Evolutionary conservation across 2,113 vertebrate genomes (phyloP), one percentile per base, ranked within the genome.

Genomic region (Vidua chalybeata): DNA sequence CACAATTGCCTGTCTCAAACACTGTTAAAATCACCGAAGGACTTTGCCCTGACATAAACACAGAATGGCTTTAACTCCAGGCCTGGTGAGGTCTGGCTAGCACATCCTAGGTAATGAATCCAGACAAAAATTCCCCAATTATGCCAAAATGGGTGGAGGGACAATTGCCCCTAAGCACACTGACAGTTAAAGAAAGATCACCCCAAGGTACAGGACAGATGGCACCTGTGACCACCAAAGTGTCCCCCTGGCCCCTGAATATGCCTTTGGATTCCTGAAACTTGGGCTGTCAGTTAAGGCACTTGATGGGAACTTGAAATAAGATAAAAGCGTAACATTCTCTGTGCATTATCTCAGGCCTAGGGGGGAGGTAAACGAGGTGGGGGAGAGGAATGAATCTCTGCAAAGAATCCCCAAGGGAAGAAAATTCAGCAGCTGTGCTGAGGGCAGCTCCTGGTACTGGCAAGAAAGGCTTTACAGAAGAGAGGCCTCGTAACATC

Each of bases 161-260:
- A 27, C 31, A 43, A 31, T 13, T 43, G 21, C 26, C 11, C 37
- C 16, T 35, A 43, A 35, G 43, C 61, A n/a, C 0, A 0, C 3
- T 56, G 23, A n/a, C 13, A 49, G 30, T 51, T 31, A 58, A 37
- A 31, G 5, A 31, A 35, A 26, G 16, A 20, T 35, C 43, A 49
- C 7, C 30, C 31, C 52, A 51, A 49, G 7, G 16, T 21, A 31
- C 0, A 4, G 62, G 31, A 26, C 24, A 66, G 61, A 35, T 43
- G 69, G 41, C 49, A 64, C 26, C 59, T 56, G 12, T 39, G 61
- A 26, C 35, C 13, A 67, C 52, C 20, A 26, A 49, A 66, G n/a
- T 49, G 30, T 64, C n/a, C 43, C 28, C 35, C 20, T 19, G 6
- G 14, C 13, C 19, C 41, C 51, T 75, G 20, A 43, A 43, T 43